Evolutionary conservation across 2,797 vertebrate genomes (phyloP).

Genomic region (Mareca penelope): DNA sequence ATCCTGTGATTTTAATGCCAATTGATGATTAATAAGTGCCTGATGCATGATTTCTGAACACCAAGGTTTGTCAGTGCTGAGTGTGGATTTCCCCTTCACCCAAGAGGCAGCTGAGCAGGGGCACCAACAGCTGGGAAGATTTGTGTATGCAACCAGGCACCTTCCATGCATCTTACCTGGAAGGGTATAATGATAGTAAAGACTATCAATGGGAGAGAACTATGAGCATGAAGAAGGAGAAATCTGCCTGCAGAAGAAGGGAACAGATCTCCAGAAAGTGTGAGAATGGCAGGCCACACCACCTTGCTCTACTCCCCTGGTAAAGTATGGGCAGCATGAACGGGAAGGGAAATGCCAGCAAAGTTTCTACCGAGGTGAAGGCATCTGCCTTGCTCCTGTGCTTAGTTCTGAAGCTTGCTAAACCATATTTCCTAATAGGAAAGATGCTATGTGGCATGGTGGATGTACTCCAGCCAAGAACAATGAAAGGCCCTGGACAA

Average conservation of each 20-base stretch:
- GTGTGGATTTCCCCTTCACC: not conserved
- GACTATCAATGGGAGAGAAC: not conserved
- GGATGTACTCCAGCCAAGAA: not conserved
- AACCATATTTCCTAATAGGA: not conserved
- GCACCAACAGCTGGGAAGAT: not conserved
- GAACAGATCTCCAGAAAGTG: not conserved
- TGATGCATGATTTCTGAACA: not conserved
- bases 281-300: not conserved
- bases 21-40: not conserved
- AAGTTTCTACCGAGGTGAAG: not conserved
- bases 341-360: not conserved
- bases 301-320: not conserved
- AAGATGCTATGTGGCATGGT: not conserved
- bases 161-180: not conserved
- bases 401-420: not conserved
- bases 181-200: not conserved
- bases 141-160: not conserved
- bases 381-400: not conserved
- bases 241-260: not conserved
- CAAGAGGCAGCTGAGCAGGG: not conserved
- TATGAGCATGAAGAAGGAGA: not conserved
- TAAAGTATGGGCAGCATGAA: accelerated
- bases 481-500: not conserved
- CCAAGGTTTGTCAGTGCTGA: not conserved
- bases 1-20: not conserved